Percentiles rank a stretch among this genome's conserved stretches.
These are phyloP conservation scores for Lithobates pipiens DNA, from an alignment of 2,797 vertebrate species.

Conservation along the genomic window DNA sequence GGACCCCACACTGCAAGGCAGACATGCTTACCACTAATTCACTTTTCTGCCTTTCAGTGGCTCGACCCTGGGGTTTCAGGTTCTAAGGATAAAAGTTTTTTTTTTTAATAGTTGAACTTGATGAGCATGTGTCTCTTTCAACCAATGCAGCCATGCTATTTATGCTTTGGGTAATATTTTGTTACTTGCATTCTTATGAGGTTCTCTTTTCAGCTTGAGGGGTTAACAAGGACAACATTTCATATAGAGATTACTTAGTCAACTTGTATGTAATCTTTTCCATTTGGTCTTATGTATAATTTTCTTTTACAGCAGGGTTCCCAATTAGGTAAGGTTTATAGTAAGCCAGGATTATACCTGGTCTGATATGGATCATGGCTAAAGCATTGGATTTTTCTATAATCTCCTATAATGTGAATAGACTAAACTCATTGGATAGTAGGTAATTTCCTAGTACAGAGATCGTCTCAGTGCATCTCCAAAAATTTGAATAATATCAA, in stretches of 20 bases:
- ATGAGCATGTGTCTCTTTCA: no score
- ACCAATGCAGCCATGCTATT: no score
- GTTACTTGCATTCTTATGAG: background rate
- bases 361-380: background rate
- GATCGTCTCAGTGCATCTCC: no score
- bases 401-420: background rate
- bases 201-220: background rate
- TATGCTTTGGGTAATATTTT: no score
- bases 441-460: background rate
- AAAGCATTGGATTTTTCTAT: background rate
- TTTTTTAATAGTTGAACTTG: no score
- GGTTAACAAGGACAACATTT: background rate
- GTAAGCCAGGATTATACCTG: slow-evolving; percentile 4
- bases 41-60: no score
- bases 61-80: no score
- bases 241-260: background rate
- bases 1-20: no score
- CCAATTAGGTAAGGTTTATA: background rate
- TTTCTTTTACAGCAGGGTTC: background rate
- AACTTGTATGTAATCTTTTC: background rate
- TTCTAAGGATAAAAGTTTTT: no score
- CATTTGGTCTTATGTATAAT: background rate
- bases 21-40: no score
- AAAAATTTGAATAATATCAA: no score
- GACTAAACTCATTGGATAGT: background rate